Conservation (phyloP, 1,140 invertebrate species). For the Zeugodacus cucurbitae region DNA sequence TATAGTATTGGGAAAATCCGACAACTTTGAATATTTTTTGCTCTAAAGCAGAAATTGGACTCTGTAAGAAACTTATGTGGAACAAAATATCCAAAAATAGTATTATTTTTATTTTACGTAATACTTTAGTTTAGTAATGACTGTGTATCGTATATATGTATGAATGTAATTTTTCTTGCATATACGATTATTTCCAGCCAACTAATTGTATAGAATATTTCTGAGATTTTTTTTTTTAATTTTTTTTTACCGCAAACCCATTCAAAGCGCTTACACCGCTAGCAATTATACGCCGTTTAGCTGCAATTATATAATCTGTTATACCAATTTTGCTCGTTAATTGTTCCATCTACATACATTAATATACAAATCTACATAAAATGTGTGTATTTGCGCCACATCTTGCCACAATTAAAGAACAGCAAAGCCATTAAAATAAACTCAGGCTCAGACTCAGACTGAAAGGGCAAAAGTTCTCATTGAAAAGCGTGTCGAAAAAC, state of each 20-base stretch:
- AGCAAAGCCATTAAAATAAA: background rate
- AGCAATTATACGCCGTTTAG: background rate
- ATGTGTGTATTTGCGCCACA: background rate
- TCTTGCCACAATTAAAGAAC: background rate
- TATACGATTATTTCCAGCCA: background rate
- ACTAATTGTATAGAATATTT: background rate
- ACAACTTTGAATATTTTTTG: no score
- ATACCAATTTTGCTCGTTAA: background rate
- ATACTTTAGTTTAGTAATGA: no score
- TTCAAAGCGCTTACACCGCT: background rate
- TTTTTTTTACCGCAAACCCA: background rate
- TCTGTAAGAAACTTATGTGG: no score
- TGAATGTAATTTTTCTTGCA: background rate
- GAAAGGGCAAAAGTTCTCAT: background rate
- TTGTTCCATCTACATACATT: background rate
- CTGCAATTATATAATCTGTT: background rate
- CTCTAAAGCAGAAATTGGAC: no score
- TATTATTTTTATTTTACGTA: no score
- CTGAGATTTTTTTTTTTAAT: background rate
- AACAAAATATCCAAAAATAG: no score
- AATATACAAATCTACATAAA: background rate
- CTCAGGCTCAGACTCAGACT: background rate
- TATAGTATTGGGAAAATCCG: no score
- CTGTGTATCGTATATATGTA: background rate
- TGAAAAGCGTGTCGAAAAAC: background rate